Evolutionary conservation across 2,888 invertebrate species (phyloP).

Genomic region (Idaea aversata): DNA sequence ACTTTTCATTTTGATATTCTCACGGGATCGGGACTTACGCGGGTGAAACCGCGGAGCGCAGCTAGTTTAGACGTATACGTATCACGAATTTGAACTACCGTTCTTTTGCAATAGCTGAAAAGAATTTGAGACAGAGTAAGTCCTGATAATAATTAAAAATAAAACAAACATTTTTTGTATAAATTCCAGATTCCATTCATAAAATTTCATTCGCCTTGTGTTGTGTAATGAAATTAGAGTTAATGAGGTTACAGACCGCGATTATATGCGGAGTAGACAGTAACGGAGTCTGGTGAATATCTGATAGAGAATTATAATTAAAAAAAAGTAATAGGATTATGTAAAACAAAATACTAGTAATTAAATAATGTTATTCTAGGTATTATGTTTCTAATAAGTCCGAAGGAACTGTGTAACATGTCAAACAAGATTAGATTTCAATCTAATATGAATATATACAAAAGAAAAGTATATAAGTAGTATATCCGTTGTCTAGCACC

Average conservation of each 20-base stretch:
- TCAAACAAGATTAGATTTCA: too few relatives aligned
- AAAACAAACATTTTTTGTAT: constrained; percentile 48
- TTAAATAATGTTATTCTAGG: background rate
- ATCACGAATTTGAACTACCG: background rate
- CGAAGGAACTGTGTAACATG: too few relatives aligned
- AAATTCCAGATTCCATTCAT: constrained; percentile 55
- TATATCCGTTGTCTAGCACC: too few relatives aligned
- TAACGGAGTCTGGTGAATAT: constrained; percentile 39
- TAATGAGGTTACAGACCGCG: constrained; percentile 53
- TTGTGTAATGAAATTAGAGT: constrained; percentile 61
- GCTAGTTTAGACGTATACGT: background rate
- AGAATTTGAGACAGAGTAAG: constrained; percentile 46
- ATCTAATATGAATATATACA: too few relatives aligned
- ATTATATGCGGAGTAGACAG: constrained; percentile 44
- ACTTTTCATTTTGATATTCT: too few relatives aligned
- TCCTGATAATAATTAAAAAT: constrained; percentile 57
- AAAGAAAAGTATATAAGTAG: too few relatives aligned
- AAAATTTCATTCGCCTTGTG: constrained; percentile 50
- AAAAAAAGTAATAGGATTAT: background rate
- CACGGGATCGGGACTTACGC: too few relatives aligned
- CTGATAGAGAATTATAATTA: constrained; percentile 16
- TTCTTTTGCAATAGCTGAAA: background rate
- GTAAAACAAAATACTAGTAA: background rate
- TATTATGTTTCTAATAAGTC: too few relatives aligned
- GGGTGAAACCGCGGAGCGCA: too few relatives aligned